A percentile compares a stretch with the other conserved stretches of the same genome.
Conservation (phyloP, 1,140 invertebrate species). For the Drosophila saltans region DNA sequence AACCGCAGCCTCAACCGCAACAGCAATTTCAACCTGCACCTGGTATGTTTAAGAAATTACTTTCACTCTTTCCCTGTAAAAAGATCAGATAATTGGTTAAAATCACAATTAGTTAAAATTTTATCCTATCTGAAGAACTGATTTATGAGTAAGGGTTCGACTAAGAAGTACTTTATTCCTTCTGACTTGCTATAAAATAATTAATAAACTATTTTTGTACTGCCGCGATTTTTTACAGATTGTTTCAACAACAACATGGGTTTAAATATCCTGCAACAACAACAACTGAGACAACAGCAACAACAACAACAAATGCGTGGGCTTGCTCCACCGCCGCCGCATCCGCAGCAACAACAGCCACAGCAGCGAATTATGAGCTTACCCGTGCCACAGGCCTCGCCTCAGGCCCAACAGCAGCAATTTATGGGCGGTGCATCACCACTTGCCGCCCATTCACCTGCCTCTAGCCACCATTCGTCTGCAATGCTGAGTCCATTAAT, state of each 20-base stretch:
- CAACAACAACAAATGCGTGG: conserved; percentile 63
- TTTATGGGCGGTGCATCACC: conserved; percentile 77
- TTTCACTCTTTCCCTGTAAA: too few relatives aligned
- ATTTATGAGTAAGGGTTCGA: too few relatives aligned
- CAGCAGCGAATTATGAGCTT: conserved; percentile 72
- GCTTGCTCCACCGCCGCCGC: conserved; percentile 69
- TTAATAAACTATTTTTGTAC: neutral
- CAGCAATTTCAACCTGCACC: conserved; percentile 55
- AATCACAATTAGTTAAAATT: too few relatives aligned
- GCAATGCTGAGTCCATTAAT: conserved; percentile 77
- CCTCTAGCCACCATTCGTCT: conserved; percentile 75
- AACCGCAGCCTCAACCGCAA: conserved; percentile 63
- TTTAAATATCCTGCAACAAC: conserved; percentile 50
- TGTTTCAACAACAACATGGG: conserved; percentile 58
- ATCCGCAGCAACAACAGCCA: conserved; percentile 83
- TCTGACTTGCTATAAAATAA: too few relatives aligned
- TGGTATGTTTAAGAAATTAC: conserved; percentile 30
- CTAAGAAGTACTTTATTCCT: too few relatives aligned
- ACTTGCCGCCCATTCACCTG: conserved; percentile 82
- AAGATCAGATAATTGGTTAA: too few relatives aligned
- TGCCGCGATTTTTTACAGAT: conserved; percentile 31
- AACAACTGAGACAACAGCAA: conserved; percentile 52
- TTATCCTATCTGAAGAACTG: too few relatives aligned
- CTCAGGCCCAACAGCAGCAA: conserved; percentile 58
- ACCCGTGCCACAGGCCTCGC: conserved; percentile 57